Percentiles rank a stretch among this genome's conserved stretches.
phyloP scores from a whole-genome alignment of 2,113 vertebrate genomes.

The Mustelus asterias region DNA sequence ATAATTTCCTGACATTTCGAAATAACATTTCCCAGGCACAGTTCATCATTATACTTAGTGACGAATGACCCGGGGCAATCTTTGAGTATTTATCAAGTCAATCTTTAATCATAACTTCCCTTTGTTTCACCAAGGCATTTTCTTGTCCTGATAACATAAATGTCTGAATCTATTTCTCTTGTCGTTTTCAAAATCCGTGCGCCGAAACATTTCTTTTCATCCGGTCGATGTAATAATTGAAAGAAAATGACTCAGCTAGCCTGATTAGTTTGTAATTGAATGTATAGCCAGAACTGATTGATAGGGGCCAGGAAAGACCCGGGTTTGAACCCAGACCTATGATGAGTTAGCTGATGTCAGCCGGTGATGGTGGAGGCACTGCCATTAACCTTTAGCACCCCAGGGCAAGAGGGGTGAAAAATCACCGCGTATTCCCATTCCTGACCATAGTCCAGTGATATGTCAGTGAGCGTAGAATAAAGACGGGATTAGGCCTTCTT shows the following conservation, averaged over 20 bases:
- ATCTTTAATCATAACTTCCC: not conserved
- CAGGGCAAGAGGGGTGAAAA: not conserved
- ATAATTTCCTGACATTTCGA: slow-evolving; percentile 15
- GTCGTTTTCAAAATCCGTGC: not conserved
- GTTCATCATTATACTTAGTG: not conserved
- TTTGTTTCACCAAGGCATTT: not conserved
- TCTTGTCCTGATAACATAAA: not conserved
- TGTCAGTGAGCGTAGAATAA: not conserved
- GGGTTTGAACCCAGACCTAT: not conserved
- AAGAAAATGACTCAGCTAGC: not conserved
- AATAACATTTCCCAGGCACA: not conserved
- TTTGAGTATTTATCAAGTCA: not conserved
- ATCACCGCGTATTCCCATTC: not conserved
- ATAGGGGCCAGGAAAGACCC: not conserved
- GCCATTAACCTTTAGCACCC: not conserved
- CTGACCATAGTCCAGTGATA: not conserved
- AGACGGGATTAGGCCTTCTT: too few relatives aligned
- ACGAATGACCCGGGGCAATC: not conserved
- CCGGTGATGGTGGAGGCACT: not conserved
- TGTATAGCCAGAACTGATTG: not conserved
- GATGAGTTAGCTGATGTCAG: not conserved
- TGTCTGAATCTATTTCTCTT: not conserved
- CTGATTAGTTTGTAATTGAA: not conserved
- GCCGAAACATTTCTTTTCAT: not conserved
- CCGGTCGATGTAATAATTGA: not conserved